Percentiles rank a stretch among this genome's conserved stretches.
These are phyloP conservation scores for Resseliella maxima DNA, from an alignment of 2,888 invertebrate genomes.

Conservation along the genomic window DNA sequence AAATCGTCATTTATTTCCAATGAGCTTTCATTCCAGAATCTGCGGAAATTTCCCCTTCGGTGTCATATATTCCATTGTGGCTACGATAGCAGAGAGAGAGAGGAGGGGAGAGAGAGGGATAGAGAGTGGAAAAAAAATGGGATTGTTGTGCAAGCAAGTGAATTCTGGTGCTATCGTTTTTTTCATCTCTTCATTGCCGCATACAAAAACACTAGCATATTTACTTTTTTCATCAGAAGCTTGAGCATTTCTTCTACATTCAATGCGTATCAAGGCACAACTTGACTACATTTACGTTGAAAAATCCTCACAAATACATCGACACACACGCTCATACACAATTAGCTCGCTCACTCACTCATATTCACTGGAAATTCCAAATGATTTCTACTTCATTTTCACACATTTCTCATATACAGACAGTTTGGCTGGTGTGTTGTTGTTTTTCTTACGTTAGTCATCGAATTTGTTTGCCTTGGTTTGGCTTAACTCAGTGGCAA, in stretches of 20 bases:
- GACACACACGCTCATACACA: not conserved
- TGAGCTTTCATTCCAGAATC: conserved; percentile 27
- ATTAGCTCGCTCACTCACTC: too few species aligned
- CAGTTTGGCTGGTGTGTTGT: conserved; percentile 22
- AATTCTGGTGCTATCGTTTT: not conserved
- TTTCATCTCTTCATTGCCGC: not conserved
- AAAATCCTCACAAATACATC: too few species aligned
- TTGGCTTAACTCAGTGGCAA: not conserved
- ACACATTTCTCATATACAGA: not conserved
- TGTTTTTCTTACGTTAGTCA: conserved; percentile 26
- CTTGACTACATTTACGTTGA: too few species aligned
- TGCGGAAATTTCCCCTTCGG: not conserved
- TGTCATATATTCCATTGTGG: not conserved
- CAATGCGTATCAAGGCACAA: conserved; percentile 6
- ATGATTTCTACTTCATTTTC: not conserved
- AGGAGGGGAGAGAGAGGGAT: too few species aligned
- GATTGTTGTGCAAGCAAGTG: conserved; percentile 2
- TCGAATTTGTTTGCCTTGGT: conserved; percentile 25
- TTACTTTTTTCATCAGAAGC: not conserved
- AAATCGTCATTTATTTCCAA: too few species aligned
- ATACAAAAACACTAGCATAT: not conserved
- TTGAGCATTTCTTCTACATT: not conserved
- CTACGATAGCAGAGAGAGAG: too few species aligned
- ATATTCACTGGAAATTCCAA: not conserved
- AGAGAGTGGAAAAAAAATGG: not conserved